A percentile compares a stretch with the other conserved stretches of the same genome.
phyloP scores from a whole-genome alignment of 2,888 invertebrate genomes.

The Synergus japonicus region DNA sequence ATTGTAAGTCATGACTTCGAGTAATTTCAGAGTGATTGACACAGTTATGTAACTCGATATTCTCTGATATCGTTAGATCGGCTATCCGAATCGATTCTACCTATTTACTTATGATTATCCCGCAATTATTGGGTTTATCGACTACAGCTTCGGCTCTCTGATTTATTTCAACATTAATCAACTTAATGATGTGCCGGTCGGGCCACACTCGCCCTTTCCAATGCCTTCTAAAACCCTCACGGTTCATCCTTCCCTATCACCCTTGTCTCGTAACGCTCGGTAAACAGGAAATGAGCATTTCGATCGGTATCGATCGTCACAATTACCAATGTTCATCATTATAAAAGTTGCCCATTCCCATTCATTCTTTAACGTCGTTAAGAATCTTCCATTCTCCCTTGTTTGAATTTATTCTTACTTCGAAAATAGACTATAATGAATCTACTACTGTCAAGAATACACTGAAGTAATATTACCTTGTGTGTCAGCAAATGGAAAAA shows the following conservation, averaged over 20 bases:
- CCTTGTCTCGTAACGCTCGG: conserved; percentile 62
- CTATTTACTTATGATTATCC: conserved; percentile 77
- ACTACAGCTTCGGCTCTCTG: conserved; percentile 73
- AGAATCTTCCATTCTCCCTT: not conserved
- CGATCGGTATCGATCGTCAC: conserved; percentile 76
- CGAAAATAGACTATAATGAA: not conserved
- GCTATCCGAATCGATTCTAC: conserved; percentile 64
- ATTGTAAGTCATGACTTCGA: too few species aligned
- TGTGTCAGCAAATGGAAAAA: not conserved
- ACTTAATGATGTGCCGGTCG: conserved; percentile 75
- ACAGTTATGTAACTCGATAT: not conserved
- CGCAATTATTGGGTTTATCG: conserved; percentile 77
- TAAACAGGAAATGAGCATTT: conserved; percentile 76
- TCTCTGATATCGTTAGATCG: conserved; percentile 56
- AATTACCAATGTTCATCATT: conserved; percentile 68
- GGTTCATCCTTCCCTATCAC: conserved; percentile 63
- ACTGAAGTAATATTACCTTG: not conserved
- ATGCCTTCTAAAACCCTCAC: conserved; percentile 62
- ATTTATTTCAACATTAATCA: conserved; percentile 78
- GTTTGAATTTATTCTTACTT: not conserved
- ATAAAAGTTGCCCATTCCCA: conserved; percentile 52
- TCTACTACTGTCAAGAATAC: not conserved
- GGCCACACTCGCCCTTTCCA: conserved; percentile 67
- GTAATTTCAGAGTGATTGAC: not conserved
- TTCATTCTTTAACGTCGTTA: conserved; percentile 20